Evolutionary conservation across 2,888 invertebrate genomes (phyloP).

Genomic region (Tetrapedia diversipes): DNA sequence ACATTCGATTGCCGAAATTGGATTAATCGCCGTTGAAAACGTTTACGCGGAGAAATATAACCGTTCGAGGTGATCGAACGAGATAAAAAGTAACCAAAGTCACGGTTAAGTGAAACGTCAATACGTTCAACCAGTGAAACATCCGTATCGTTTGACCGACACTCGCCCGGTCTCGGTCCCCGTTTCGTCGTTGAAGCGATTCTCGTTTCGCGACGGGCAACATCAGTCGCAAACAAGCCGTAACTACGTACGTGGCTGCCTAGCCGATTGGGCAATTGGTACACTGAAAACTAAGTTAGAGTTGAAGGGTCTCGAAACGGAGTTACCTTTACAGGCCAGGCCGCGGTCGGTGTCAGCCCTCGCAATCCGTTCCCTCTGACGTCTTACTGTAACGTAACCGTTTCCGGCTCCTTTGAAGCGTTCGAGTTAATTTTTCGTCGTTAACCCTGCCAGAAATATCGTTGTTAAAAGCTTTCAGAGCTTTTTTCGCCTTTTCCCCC

Average conservation of each 20-base stretch:
- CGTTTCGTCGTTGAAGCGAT: constrained; percentile 27
- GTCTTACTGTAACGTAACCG: constrained; percentile 4
- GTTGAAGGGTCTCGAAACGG: constrained; percentile 49
- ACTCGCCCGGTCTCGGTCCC: constrained; percentile 30
- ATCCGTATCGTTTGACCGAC: constrained; percentile 33
- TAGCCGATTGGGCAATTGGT: constrained; percentile 38
- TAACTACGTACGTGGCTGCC: constrained; percentile 48
- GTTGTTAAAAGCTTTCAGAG: no score
- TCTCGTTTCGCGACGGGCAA: constrained; percentile 36
- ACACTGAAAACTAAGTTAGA: constrained; percentile 58
- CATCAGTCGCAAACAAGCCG: constrained; percentile 60
- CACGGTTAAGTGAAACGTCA: not conserved
- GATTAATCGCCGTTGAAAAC: not conserved
- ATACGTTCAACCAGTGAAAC: constrained; percentile 6
- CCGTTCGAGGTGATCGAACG: not conserved
- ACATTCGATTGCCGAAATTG: no score
- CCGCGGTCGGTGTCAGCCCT: constrained; percentile 17
- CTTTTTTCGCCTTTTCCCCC: no score
- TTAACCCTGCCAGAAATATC: not conserved
- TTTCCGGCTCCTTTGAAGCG: not conserved
- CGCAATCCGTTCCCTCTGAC: not conserved
- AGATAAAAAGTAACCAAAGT: not conserved
- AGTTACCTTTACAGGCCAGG: constrained; percentile 41
- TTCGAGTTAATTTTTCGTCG: not conserved
- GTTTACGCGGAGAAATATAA: not conserved